Evolutionary conservation across 1,140 invertebrate genomes (phyloP).

Genomic region (Drosophila aff.): DNA sequence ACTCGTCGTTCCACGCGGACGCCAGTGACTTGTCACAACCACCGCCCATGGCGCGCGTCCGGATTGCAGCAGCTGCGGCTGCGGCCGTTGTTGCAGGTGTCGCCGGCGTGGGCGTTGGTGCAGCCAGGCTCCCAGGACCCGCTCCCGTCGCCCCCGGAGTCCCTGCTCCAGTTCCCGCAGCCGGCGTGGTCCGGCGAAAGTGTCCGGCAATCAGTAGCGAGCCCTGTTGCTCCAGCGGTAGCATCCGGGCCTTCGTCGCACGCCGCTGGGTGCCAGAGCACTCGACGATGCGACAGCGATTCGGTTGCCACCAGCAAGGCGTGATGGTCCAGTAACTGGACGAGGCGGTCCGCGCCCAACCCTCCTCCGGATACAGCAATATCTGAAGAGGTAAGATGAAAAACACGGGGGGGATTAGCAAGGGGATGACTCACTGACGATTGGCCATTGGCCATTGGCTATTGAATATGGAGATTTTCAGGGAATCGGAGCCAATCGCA

Average conservation of each 20-base stretch:
- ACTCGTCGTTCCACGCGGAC: conserved; percentile 73
- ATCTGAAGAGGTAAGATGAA: conserved; percentile 86
- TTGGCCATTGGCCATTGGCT: neutral
- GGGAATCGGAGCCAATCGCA: conserved; percentile 60
- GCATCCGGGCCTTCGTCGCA: conserved; percentile 92
- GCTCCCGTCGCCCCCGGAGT: conserved; percentile 4
- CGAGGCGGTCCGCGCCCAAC: conserved; percentile 93
- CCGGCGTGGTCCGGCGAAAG: conserved; percentile 87
- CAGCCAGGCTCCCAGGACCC: conserved; percentile 24
- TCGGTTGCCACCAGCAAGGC: conserved; percentile 93
- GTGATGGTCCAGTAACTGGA: conserved; percentile 95
- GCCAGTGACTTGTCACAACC: conserved; percentile 59
- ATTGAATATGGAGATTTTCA: conserved; percentile 44
- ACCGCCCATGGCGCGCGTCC: conserved; percentile 14
- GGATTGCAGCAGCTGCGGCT: conserved; percentile 16
- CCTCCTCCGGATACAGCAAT: conserved; percentile 93
- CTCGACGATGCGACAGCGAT: conserved; percentile 93
- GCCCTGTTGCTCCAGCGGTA: conserved; percentile 89
- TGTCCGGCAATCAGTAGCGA: conserved; percentile 92
- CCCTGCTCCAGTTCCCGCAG: conserved; percentile 3
- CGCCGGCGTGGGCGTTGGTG: conserved; percentile 34
- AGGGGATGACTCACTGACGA: conserved; percentile 15
- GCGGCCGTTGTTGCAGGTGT: conserved; percentile 33
- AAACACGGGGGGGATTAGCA: conserved; percentile 6
- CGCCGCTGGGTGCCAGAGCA: conserved; percentile 92